Evolutionary conservation across 1,140 invertebrate species (phyloP), one percentile per base, ranked within the genome.

Genomic region (Macrosteles quadrilineatus): DNA sequence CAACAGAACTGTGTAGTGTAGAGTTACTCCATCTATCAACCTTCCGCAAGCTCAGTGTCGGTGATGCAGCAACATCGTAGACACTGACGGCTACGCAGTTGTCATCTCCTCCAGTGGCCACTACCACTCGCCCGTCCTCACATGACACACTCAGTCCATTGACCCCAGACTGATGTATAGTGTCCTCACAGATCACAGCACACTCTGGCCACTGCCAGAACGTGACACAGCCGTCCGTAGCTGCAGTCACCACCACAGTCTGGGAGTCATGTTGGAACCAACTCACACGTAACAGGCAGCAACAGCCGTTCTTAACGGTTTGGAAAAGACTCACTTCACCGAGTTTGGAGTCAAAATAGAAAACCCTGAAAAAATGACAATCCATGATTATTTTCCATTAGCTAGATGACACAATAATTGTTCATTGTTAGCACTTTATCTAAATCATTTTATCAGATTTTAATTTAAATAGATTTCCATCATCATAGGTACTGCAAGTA

Each of bases 81-180:
- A 14, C 12, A 27, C 23, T 11, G 9, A 59, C 21, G 2, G 9
- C 9, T 11, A 59, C 9, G 4, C 12, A 27, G 55, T 59, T 59
- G 25, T 59, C 55, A 30, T 59, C 55, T 23, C 55, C 55, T 29
- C 55, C 55, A 19, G 23, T 59, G 32, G 32, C 32, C 21, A 29
- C 55, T 14, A 59, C 2, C 55, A 59, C 9, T 23, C 6, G 21
- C 9, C 25, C 55, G 4, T 6, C 27, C 55, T 21, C 9, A 4
- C 14, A 14, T 9, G 2, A 4, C 12, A 21, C 23, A 19, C 55
- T 27, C 25, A 59, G 2, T 21, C 85, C 83, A 78, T 91, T 92
- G 14, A 93, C 87, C 55, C 90, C 91, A 27, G 88, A 89, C 78
- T 90, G 87, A 78, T 92, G 90, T 9, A 85, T 76, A 67, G 21